A percentile compares a stretch with the other conserved stretches of the same genome.
Evolutionary conservation across 2,113 vertebrate genomes (phyloP).

Genomic region (Todiramphus saurophagus): DNA sequence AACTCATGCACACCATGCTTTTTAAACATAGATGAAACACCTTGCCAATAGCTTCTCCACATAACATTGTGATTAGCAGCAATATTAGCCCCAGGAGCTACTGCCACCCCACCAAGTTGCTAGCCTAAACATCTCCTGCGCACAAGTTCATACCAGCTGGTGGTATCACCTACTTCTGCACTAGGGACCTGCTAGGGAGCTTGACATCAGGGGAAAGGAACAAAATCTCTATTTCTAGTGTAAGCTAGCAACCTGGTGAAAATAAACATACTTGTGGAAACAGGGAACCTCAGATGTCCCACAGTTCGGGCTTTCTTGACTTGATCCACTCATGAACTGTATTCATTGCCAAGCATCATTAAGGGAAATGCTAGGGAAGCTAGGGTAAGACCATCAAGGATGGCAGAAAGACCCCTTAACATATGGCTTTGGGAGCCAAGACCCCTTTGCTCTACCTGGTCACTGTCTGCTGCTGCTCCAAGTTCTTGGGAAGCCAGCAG

Average conservation of each 20-base stretch:
- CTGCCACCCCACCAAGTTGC: no score
- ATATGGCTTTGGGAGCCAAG: not conserved
- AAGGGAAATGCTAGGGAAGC: not conserved
- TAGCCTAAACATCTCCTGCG: not conserved
- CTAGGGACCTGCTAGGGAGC: not conserved
- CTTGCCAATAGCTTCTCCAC: not conserved
- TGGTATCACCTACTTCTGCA: not conserved
- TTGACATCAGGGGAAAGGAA: not conserved
- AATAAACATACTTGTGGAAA: not conserved
- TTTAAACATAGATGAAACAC: not conserved
- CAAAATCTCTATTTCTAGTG: not conserved
- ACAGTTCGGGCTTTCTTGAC: not conserved
- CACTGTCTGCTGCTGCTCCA: not conserved
- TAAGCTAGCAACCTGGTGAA: not conserved
- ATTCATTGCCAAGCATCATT: not conserved
- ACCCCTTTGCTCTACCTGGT: not conserved
- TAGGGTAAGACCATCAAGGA: not conserved
- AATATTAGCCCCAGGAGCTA: not conserved
- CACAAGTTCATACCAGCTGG: no score
- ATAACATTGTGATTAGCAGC: not conserved
- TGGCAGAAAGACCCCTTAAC: not conserved
- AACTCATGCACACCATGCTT: fast-evolving
- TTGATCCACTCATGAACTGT: not conserved
- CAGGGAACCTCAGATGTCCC: not conserved
- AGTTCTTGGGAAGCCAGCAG: not conserved